phyloP scores from a whole-genome alignment of 2,797 vertebrate genomes.

The Channallabes apus region DNA sequence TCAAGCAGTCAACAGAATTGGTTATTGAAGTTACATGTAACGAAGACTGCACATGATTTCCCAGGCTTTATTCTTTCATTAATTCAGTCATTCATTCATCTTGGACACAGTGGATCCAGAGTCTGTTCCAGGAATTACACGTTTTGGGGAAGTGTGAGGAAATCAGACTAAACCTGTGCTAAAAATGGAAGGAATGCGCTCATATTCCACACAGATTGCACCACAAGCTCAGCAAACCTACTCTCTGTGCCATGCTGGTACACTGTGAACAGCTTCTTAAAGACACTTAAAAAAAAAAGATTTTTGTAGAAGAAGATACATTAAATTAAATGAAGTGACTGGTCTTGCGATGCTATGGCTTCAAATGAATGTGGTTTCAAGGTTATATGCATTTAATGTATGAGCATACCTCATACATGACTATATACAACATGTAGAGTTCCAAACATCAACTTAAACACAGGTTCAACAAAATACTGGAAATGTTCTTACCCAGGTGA shows the following conservation, averaged over 20 bases:
- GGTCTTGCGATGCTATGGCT: neutral
- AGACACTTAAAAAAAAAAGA: neutral
- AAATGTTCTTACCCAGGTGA: conserved; percentile 37
- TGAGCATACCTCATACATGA: neutral
- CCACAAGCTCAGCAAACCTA: neutral
- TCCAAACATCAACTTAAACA: neutral
- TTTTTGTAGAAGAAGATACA: neutral
- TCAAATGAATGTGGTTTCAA: neutral
- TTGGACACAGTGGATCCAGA: neutral
- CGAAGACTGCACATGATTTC: neutral
- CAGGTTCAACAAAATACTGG: neutral
- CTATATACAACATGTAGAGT: neutral
- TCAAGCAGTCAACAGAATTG: neutral
- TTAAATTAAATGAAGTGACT: neutral
- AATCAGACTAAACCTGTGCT: neutral
- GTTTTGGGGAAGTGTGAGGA: neutral
- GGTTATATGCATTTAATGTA: neutral
- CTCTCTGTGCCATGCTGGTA: neutral
- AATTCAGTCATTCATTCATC: neutral
- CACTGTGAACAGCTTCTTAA: neutral
- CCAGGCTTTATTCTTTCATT: neutral
- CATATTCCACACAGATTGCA: neutral
- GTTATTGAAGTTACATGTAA: neutral
- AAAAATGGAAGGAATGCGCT: neutral
- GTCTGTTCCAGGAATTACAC: neutral